Conservation (phyloP, 2,797 vertebrate genomes). For the Clarias laeviceps region DNA sequence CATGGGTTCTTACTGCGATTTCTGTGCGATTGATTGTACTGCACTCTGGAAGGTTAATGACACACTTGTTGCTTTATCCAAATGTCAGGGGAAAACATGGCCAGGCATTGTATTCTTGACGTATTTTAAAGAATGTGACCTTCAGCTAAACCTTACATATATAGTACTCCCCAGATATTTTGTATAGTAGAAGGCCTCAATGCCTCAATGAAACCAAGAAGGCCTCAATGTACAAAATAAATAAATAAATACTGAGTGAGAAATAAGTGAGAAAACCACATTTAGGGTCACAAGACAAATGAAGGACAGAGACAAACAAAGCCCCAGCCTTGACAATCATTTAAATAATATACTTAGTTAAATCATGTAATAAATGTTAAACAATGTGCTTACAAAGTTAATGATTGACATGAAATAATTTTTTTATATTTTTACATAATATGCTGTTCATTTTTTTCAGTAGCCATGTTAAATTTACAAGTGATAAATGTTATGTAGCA, state of each 20-base stretch:
- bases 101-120: neutral
- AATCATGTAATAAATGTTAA: neutral
- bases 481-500: neutral
- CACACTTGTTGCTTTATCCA: neutral
- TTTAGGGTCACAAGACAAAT: neutral
- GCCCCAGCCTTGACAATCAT: neutral
- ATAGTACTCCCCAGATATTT: neutral
- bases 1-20: too few relatives aligned
- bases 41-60: too few relatives aligned
- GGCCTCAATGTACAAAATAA: neutral
- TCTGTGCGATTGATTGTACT: too few relatives aligned
- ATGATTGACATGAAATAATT: neutral
- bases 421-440: neutral
- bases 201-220: neutral
- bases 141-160: neutral
- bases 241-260: too few relatives aligned
- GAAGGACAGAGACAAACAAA: neutral
- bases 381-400: neutral
- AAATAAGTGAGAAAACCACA: neutral
- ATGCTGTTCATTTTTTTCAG: neutral
- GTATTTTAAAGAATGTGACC: neutral
- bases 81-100: neutral
- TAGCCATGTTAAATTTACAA: neutral
- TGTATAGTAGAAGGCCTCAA: neutral
- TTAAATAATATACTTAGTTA: neutral